Evolutionary conservation across 1,140 invertebrate genomes (phyloP), one percentile per base, ranked within the genome.

Genomic region (Latrodectus geometricus): DNA sequence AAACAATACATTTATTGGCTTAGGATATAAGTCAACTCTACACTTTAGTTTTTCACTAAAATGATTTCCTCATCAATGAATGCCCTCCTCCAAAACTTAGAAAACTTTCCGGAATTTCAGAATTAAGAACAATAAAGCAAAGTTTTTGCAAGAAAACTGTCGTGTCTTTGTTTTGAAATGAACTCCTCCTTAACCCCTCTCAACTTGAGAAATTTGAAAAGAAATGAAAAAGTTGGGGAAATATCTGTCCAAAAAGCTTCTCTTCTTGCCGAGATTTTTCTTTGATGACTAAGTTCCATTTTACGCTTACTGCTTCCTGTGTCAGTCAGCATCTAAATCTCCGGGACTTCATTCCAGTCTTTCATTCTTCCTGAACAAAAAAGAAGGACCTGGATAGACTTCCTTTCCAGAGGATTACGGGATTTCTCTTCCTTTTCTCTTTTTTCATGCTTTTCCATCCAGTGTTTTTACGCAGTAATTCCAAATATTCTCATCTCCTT

Each of bases 231-330:
- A 61, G 17, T 61, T 17, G 54, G 54, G 11, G 17, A 14, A 61
- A 61, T 61, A 61, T 61, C 54, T 61, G 54, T 61, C 54, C 3
- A 61, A 17, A 61, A 17, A 14, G 54, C 54, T 17, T 61, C 17
- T 61, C 54, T 61, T 61, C 17, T 61, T 61, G 2, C 17, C 8
- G 35, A 35, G 35, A 35, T 35, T 35, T 35, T 35, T 35, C 61
- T 65, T 14, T 65, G 68, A 69, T 69, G 68, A 69, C 9, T 9
- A 69, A 69, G n/a, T 69, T 23, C 68, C 20, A 69, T 69, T 69
- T 69, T 69, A 69, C 68, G 68, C 68, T 69, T 15, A 21, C 68
- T 69, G 68, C 14, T 21, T 23, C 68, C 68, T 11, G 21, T 61
- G 54, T 69, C 68, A 69, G 20, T 15, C 68, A 23, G 20, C 11